Conservation (phyloP, 2,113 vertebrate species). For the Ceyx cyanopectus region DNA sequence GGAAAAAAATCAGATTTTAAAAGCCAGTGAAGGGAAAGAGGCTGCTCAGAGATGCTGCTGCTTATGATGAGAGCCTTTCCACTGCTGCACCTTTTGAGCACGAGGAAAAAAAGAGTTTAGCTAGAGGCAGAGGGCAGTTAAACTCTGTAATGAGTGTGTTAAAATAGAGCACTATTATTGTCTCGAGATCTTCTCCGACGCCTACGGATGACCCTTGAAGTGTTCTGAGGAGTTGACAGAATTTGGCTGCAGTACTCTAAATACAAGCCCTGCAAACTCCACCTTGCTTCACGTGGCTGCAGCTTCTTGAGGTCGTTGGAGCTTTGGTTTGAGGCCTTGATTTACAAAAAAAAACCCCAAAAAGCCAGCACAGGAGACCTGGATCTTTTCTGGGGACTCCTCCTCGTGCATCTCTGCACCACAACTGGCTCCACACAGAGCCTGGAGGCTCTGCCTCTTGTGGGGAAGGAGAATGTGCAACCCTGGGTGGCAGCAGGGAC, state of each 20-base stretch:
- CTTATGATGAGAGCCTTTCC: background rate
- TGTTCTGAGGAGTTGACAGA: background rate
- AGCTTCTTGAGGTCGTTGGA: background rate
- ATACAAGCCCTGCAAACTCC: background rate
- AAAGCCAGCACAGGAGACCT: background rate
- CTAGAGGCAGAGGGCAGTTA: conserved; percentile 66
- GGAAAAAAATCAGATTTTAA: background rate
- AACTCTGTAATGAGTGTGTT: conserved; percentile 42
- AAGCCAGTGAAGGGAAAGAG: background rate
- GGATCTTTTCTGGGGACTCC: background rate
- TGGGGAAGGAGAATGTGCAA: fast-evolving
- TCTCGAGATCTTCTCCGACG: conserved; percentile 51
- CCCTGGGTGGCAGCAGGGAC: background rate
- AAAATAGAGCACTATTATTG: conserved; percentile 70
- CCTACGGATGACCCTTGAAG: conserved; percentile 62
- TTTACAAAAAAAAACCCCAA: background rate
- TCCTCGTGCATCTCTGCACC: background rate
- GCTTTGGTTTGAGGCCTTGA: background rate
- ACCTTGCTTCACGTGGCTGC: background rate
- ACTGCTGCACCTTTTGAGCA: background rate
- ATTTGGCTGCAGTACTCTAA: background rate
- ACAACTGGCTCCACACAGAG: background rate
- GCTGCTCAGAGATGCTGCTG: background rate
- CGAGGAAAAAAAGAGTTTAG: conserved; percentile 42
- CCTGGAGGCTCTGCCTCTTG: background rate